These are phyloP conservation scores for Cataglyphis altisquamis DNA, from an alignment of 2,888 invertebrate species.

Conservation along the genomic window DNA sequence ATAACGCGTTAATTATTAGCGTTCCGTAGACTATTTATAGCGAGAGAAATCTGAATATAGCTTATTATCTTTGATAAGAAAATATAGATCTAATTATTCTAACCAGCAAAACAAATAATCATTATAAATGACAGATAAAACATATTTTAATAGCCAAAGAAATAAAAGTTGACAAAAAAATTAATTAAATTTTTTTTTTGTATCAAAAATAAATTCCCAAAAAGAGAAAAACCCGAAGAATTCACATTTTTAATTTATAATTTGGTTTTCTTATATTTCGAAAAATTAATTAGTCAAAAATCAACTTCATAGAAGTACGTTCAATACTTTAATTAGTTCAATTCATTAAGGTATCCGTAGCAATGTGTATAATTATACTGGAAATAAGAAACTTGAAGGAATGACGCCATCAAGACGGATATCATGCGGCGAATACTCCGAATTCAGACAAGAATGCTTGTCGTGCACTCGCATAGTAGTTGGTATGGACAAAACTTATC, in stretches of 20 bases:
- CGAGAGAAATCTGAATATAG: not conserved
- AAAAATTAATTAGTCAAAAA: not conserved
- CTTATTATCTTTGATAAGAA: conserved; percentile 6
- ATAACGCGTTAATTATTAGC: not conserved
- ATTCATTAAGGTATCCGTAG: not conserved
- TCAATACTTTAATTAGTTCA: not conserved
- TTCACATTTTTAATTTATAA: not conserved
- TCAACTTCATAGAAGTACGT: not conserved
- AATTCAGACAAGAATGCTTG: conserved; percentile 20
- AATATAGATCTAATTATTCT: not conserved
- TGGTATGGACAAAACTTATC: conserved; percentile 26
- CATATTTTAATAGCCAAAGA: not conserved
- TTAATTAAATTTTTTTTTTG: not conserved
- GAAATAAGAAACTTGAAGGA: not conserved
- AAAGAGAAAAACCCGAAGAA: not conserved
- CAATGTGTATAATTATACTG: not conserved
- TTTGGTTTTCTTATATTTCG: not conserved
- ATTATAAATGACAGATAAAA: not conserved
- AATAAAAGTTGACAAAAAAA: not conserved
- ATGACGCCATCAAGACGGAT: not conserved
- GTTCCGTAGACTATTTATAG: not conserved
- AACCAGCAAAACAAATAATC: not conserved
- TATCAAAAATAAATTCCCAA: not conserved
- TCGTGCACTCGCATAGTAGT: not conserved
- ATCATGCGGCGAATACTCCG: not conserved